Evolutionary conservation across 2,888 invertebrate genomes (phyloP), one percentile per base, ranked within the genome.

Genomic region (Sarcophaga variegata): DNA sequence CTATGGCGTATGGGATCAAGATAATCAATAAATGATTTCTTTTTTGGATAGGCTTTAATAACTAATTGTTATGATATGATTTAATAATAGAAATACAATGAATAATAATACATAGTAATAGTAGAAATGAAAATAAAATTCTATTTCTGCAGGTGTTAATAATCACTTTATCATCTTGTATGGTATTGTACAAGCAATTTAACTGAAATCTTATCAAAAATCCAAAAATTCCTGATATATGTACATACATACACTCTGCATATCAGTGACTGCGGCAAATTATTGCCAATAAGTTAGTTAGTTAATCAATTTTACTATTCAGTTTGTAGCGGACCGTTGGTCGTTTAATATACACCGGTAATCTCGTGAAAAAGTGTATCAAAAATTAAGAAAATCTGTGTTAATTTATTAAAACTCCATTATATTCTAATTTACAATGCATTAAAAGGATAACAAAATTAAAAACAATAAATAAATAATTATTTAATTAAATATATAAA

Each of bases 201-300:
- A 80, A 47, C 12, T 54, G 14, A 84, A 87, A 87, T 87, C 87
- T 87, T 82, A 87, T 87, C 87, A 80, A 79, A 69, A 84, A 78
- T 78, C 71, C 60, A 77, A 74, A 75, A 45, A 71, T 59, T 78
- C 64, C 17, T 59, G 59, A 72, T 72, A 69, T 12, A 47, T 27
- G 49, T 14, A 11, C 14, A 14, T 11, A 49, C 14, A 49, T 27
- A 6, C 8, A 37, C 37, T 54, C 54, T 14, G 54, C 17, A 54
- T 54, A 54, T 54, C 54, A 17, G 4, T 0, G 54, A 17, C 54
- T 54, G 49, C 10, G 14, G 4, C 14, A 54, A 54, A 4, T 54
- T 14, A 17, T 54, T 75, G 49, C 14, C 49, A 72, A 79, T 82
- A 82, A 84, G 63, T 87, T 87, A 12, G 6, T 20, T 20, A 14